Percentiles rank a stretch among this genome's conserved stretches.
Evolutionary conservation across 1,140 invertebrate genomes (phyloP).

Genomic region (Drosophila lowei): DNA sequence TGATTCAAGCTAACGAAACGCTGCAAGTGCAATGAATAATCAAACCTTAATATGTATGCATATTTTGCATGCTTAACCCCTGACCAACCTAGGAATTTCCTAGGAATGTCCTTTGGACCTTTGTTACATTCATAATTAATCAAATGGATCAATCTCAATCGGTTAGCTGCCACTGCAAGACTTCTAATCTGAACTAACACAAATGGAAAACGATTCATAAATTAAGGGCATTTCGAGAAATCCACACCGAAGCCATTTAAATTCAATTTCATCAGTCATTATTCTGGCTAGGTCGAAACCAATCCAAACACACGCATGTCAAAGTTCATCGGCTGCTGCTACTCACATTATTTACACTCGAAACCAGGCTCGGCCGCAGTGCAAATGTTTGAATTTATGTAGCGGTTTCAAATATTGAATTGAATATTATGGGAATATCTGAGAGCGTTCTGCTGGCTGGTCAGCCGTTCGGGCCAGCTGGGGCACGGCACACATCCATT

Average conservation of each 20-base stretch:
- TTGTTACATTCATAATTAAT: background rate
- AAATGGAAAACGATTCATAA: slow-evolving; percentile 16
- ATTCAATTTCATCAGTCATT: slow-evolving; percentile 5
- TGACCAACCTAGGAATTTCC: too few species aligned
- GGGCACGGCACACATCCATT: slow-evolving; percentile 20
- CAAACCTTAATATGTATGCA: slow-evolving; percentile 5
- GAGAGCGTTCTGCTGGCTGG: slow-evolving; percentile 35
- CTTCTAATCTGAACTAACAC: background rate
- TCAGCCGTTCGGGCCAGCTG: slow-evolving; percentile 14
- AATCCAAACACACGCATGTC: slow-evolving; percentile 38
- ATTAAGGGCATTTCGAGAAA: background rate
- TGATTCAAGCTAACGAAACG: slow-evolving; percentile 12
- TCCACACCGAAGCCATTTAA: slow-evolving; percentile 8
- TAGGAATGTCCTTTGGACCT: too few species aligned
- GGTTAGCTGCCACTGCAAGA: too few species aligned
- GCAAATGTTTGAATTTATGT: slow-evolving; percentile 81
- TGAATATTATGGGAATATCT: slow-evolving; percentile 78
- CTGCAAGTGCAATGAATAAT: slow-evolving; percentile 17
- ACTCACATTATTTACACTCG: slow-evolving; percentile 63
- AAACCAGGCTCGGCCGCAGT: slow-evolving; percentile 35
- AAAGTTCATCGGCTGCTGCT: slow-evolving; percentile 37
- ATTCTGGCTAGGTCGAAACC: background rate
- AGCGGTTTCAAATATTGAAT: slow-evolving; percentile 82
- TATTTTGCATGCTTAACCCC: too few species aligned
- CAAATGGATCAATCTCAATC: slow-evolving; percentile 5